Evolutionary conservation across 2,797 vertebrate genomes (phyloP).

Genomic region (Ambastaia sidthimunki): DNA sequence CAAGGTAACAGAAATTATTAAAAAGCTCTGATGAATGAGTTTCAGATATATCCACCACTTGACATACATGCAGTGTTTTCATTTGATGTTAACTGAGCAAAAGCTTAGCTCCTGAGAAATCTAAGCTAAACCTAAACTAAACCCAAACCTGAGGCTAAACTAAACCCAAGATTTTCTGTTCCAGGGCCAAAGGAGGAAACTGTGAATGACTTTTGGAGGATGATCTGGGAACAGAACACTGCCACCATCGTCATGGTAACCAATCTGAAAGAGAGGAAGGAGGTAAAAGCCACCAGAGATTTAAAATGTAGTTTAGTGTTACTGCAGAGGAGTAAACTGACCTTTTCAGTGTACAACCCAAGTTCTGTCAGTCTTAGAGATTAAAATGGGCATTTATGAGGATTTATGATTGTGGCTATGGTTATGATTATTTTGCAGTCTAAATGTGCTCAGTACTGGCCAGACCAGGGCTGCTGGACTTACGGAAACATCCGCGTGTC

Average conservation of each 20-base stretch:
- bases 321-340: conserved; percentile 17
- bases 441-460: conserved; percentile 99
- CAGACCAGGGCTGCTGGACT: conserved; percentile 99
- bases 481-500: conserved; percentile 97
- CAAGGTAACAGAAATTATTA: conserved; percentile 81
- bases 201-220: conserved; percentile 97
- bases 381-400: conserved; percentile 25
- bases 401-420: conserved; percentile 1
- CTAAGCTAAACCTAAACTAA: neutral
- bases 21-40: neutral
- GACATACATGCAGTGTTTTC: neutral
- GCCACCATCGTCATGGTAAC: conserved; percentile 99
- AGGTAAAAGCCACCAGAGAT: conserved; percentile 74
- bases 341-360: conserved; percentile 6
- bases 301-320: neutral
- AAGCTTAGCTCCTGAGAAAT: neutral
- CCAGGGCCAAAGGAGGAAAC: conserved; percentile 98
- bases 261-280: conserved; percentile 97
- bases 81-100: neutral
- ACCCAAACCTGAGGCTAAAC: neutral
- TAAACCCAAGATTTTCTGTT: conserved; percentile 1
- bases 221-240: conserved; percentile 99
- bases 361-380: conserved; percentile 1
- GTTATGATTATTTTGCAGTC: conserved; percentile 76
- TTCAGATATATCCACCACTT: neutral